A percentile compares a stretch with the other conserved stretches of the same genome.
These are phyloP conservation scores for Diplosoma virens DNA, from an alignment of 23 tunicate genomes.

Conservation along the genomic window DNA sequence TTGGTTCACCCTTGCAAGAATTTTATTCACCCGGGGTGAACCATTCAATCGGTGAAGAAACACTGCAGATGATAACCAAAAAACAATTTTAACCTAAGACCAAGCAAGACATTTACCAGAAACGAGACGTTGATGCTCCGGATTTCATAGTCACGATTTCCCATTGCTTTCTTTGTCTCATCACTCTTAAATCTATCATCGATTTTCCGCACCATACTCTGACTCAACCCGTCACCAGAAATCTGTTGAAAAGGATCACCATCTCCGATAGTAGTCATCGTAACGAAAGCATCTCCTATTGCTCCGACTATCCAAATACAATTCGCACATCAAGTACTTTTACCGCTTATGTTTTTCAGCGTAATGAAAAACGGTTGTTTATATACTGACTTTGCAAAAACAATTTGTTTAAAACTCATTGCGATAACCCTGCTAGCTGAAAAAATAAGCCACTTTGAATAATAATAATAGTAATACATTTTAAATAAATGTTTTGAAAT, in stretches of 20 bases:
- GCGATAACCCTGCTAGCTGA: no score
- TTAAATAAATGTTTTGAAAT: no score
- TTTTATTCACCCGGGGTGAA: no score
- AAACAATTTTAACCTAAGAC: background rate
- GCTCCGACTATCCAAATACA: slow-evolving; percentile 73
- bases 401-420: no score
- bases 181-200: slow-evolving; percentile 2
- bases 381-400: no score
- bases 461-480: no score
- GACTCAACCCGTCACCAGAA: background rate
- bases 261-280: slow-evolving; percentile 36
- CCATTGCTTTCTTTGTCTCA: slow-evolving; percentile 26
- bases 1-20: no score
- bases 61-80: background rate
- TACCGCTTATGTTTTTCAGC: no score
- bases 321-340: no score
- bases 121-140: slow-evolving; percentile 48
- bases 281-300: slow-evolving; percentile 45
- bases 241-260: slow-evolving; percentile 15
- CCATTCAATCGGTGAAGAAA: no score
- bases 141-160: slow-evolving; percentile 65
- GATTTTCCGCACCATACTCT: background rate
- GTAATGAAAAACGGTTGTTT: no score
- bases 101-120: slow-evolving; percentile 20
- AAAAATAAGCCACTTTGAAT: no score